Evolutionary conservation across 2,888 invertebrate genomes (phyloP).

Genomic region (Heteromyza rotundicornis): DNA sequence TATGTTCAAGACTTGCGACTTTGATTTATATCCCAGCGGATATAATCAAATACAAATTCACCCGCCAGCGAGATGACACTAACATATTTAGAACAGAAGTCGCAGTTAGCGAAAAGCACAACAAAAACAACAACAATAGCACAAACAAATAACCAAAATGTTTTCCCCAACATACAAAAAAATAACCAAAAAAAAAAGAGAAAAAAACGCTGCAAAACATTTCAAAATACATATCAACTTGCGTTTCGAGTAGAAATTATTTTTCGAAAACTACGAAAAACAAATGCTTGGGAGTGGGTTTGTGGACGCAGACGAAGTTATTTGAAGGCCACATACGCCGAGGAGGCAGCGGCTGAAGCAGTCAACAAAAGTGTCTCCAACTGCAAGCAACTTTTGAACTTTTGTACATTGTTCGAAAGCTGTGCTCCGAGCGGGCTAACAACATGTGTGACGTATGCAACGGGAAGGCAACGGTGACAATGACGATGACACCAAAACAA

Average conservation of each 20-base stretch:
- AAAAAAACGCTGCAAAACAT: constrained; percentile 12
- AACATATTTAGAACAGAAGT: neutral
- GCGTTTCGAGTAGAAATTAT: neutral
- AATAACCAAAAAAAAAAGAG: constrained; percentile 24
- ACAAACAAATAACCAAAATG: neutral
- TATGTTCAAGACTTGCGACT: neutral
- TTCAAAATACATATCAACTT: neutral
- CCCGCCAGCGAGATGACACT: neutral
- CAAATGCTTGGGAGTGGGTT: constrained; percentile 33
- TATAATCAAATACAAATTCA: neutral
- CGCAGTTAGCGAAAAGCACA: constrained; percentile 1
- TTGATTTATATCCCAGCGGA: constrained; percentile 6
- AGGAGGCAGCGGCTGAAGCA: neutral
- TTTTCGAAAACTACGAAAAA: constrained; percentile 25
- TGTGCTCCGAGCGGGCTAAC: neutral
- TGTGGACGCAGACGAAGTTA: neutral
- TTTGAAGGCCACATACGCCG: neutral
- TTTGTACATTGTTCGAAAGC: neutral
- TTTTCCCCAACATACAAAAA: constrained; percentile 16
- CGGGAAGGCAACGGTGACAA: neutral
- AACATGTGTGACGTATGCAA: constrained; percentile 3
- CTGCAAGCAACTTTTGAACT: neutral
- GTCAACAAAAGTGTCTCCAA: neutral
- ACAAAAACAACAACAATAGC: neutral
- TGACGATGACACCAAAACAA: neutral